Evolutionary conservation across 2,888 invertebrate species (phyloP).

Genomic region (Polydesmus complanatus): DNA sequence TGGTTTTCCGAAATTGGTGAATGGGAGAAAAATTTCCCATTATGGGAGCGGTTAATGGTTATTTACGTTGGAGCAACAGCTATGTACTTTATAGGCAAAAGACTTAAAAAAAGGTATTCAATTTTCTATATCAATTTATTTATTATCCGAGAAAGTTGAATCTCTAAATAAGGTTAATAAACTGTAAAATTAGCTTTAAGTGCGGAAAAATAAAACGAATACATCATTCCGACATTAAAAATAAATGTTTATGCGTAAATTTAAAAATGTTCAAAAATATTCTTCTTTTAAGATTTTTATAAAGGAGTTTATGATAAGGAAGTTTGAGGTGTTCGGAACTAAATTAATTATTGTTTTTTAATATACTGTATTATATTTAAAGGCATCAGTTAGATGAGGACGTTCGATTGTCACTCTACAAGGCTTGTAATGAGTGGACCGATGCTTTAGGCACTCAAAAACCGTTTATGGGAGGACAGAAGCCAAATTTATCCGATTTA

Average conservation of each 20-base stretch:
- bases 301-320: conserved; percentile 3
- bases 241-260: no score
- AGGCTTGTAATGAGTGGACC: conserved; percentile 70
- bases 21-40: conserved; percentile 77
- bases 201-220: no score
- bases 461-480: conserved; percentile 67
- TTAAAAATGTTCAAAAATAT: no score
- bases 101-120: conserved; percentile 67
- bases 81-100: conserved; percentile 85
- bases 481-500: conserved; percentile 83
- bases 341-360: conserved; percentile 10
- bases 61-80: conserved; percentile 83
- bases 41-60: conserved; percentile 70
- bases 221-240: no score
- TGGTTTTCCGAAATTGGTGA: conserved; percentile 86
- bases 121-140: not conserved
- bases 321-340: not conserved
- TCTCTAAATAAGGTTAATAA: no score
- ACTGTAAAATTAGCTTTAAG: not conserved
- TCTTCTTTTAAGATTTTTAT: no score
- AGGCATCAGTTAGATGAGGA: conserved; percentile 74
- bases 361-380: not conserved
- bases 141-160: not conserved
- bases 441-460: conserved; percentile 46
- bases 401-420: conserved; percentile 76